Conservation (phyloP, 2,888 invertebrate genomes). For the Drosophila paranaensis region DNA sequence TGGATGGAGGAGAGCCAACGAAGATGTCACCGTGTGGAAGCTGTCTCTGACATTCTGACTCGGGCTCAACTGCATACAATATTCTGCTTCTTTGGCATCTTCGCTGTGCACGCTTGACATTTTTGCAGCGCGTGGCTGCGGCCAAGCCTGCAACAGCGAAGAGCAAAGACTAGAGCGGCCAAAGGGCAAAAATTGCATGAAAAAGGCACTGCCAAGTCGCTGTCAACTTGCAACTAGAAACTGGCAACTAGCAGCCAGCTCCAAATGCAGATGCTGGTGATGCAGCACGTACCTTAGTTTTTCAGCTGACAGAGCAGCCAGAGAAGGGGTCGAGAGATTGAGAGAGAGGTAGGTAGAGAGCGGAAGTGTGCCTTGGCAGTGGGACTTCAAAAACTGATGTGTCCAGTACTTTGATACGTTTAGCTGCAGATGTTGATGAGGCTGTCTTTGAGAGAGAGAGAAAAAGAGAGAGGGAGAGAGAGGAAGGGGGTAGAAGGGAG, state of each 20-base stretch:
- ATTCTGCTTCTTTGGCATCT: not conserved
- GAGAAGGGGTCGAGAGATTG: not conserved
- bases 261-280: conserved; percentile 31
- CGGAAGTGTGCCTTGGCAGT: not conserved
- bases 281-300: conserved; percentile 39
- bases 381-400: conserved; percentile 6
- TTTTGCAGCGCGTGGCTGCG: conserved; percentile 51
- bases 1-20: conserved; percentile 15
- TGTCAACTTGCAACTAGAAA: conserved; percentile 25
- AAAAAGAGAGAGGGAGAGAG: not conserved
- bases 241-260: conserved; percentile 15
- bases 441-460: not conserved
- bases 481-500: not conserved
- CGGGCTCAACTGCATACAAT: conserved; percentile 17
- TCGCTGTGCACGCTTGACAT: conserved; percentile 54
- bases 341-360: not conserved
- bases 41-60: conserved; percentile 37
- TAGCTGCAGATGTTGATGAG: not conserved
- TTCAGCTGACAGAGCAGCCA: not conserved
- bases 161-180: conserved; percentile 18
- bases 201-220: conserved; percentile 36
- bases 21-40: conserved; percentile 48
- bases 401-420: conserved; percentile 40
- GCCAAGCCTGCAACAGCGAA: conserved; percentile 22
- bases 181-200: conserved; percentile 61